Evolutionary conservation across 2,797 vertebrate genomes (phyloP).

Genomic region (Bovichtus variegatus): DNA sequence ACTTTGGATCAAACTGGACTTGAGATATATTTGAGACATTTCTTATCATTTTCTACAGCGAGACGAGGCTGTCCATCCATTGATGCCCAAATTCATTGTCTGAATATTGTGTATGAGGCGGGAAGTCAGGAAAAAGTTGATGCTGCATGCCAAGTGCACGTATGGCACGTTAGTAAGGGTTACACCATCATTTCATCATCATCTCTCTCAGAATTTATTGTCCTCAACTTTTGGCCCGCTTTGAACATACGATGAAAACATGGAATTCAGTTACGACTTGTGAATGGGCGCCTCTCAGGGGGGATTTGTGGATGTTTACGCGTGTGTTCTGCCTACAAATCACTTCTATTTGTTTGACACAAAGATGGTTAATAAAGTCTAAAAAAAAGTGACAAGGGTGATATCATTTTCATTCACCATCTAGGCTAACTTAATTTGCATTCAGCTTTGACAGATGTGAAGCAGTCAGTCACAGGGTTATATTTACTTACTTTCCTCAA

Average conservation of each 20-base stretch:
- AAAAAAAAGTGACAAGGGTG: conserved; percentile 24
- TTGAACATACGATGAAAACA: conserved; percentile 84
- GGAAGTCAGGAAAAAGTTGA: conserved; percentile 78
- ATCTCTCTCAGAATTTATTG: conserved; percentile 87
- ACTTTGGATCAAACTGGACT: conserved; percentile 11
- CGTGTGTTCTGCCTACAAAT: conserved; percentile 60
- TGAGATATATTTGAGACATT: conserved; percentile 16
- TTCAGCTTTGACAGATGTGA: conserved; percentile 56
- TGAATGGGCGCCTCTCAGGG: conserved; percentile 72
- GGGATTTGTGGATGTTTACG: conserved; percentile 63
- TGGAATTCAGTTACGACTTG: conserved; percentile 76
- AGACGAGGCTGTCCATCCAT: conserved; percentile 25
- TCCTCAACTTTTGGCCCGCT: conserved; percentile 86
- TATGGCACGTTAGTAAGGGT: conserved; percentile 87
- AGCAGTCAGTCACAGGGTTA: conserved; percentile 34
- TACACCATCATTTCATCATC: conserved; percentile 91
- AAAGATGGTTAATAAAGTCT: conserved; percentile 47
- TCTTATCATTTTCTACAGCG: not conserved
- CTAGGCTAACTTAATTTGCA: conserved; percentile 33
- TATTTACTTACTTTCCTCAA: conserved; percentile 69
- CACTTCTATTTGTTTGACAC: conserved; percentile 37
- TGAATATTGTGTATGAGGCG: conserved; percentile 64
- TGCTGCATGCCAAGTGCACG: conserved; percentile 86
- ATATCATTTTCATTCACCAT: conserved; percentile 43
- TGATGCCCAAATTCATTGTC: conserved; percentile 52